Evolutionary conservation across 2,113 vertebrate species (phyloP).

Genomic region (Chlorodrepanis virens): DNA sequence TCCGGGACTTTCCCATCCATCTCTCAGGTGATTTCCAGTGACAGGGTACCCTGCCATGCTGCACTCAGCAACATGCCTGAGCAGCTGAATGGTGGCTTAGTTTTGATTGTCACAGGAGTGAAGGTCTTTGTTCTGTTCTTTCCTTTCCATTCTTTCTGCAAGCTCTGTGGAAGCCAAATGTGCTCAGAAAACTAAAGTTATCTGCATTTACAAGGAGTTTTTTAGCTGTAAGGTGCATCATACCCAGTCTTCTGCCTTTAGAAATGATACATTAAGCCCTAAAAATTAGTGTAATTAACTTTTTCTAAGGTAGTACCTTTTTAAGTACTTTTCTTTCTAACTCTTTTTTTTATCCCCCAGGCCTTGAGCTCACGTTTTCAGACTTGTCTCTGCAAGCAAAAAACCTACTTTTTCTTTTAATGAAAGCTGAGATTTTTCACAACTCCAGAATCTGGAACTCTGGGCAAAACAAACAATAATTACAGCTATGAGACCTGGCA

Average conservation of each 20-base stretch:
- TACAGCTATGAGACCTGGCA: not conserved
- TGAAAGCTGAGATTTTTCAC: constrained; percentile 29
- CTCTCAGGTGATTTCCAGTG: not conserved
- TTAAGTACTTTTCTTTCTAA: not conserved
- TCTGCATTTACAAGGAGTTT: not conserved
- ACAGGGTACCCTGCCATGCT: not conserved
- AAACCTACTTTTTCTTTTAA: constrained; percentile 11
- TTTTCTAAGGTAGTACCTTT: not conserved
- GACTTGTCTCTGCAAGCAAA: constrained; percentile 19
- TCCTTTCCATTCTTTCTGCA: not conserved
- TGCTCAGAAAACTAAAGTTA: not conserved
- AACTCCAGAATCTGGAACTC: not conserved
- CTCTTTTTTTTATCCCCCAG: not conserved
- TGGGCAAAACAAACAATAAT: constrained; percentile 18
- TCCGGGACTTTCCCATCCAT: not conserved
- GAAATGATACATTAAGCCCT: not conserved
- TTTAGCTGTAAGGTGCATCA: not conserved
- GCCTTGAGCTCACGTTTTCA: not conserved
- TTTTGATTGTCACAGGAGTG: not conserved
- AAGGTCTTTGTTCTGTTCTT: not conserved
- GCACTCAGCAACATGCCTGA: not conserved
- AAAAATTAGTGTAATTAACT: not conserved
- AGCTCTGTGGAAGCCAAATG: not conserved
- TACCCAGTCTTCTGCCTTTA: not conserved
- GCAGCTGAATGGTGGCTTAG: not conserved